Conservation (phyloP, 2,113 vertebrate genomes). For the Odocoileus hemionus region DNA sequence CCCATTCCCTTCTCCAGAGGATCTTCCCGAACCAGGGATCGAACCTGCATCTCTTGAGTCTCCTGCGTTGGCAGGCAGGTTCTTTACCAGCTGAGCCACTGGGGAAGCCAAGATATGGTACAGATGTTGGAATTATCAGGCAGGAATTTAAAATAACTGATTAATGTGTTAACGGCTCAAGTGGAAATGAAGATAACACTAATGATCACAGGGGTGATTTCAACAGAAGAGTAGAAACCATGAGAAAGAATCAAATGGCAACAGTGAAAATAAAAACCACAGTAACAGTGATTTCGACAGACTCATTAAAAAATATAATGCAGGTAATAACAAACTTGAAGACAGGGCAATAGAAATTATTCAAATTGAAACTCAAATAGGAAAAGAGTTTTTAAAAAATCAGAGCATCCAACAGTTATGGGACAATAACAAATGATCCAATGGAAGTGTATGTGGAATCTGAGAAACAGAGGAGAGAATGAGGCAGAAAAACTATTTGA, state of each 20-base stretch:
- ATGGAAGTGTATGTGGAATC: too few relatives aligned
- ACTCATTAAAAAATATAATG: background rate
- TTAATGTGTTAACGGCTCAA: background rate
- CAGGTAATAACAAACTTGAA: background rate
- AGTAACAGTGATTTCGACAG: background rate
- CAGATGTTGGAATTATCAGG: background rate
- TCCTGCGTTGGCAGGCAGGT: background rate
- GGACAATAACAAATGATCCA: background rate
- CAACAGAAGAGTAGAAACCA: background rate
- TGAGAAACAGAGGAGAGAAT: background rate
- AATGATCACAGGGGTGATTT: background rate
- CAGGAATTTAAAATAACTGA: background rate
- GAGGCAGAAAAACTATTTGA: background rate
- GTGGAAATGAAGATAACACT: background rate
- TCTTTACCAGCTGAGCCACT: background rate
- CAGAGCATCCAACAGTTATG: background rate
- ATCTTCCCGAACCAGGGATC: background rate
- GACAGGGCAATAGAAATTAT: background rate
- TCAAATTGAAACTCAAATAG: background rate
- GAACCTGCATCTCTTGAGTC: background rate
- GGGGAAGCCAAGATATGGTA: background rate
- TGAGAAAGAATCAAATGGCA: background rate
- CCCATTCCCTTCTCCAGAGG: background rate
- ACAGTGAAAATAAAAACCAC: background rate
- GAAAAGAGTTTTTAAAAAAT: background rate